These are phyloP conservation scores for Harpegnathos saltator DNA, from an alignment of 1,140 invertebrate species.

Conservation along the genomic window DNA sequence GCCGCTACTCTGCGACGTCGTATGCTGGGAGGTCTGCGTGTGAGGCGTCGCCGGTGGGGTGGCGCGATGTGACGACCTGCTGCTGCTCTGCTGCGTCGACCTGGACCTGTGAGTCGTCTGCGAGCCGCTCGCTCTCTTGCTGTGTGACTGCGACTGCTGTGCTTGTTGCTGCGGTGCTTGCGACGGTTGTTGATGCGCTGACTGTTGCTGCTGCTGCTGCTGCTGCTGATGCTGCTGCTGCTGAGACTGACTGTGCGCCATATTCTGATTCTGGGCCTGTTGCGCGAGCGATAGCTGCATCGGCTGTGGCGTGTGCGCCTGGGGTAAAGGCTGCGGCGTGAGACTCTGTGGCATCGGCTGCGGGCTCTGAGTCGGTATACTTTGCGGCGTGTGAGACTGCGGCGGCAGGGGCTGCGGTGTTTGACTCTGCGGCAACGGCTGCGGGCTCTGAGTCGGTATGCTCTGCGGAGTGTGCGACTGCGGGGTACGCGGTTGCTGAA, in stretches of 20 bases:
- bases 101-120: conserved; percentile 82
- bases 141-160: conserved; percentile 82
- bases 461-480: conserved; percentile 82
- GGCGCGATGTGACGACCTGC: conserved; percentile 78
- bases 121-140: conserved; percentile 81
- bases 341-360: conserved; percentile 83
- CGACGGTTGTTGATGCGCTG: conserved; percentile 80
- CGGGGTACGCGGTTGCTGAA: conserved; percentile 82
- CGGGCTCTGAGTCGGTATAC: conserved; percentile 79
- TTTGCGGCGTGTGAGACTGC: conserved; percentile 77
- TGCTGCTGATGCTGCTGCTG: conserved; percentile 80
- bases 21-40: conserved; percentile 76
- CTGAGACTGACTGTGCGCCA: conserved; percentile 83
- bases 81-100: conserved; percentile 79
- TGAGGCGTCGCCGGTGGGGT: conserved; percentile 80
- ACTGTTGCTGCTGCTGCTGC: conserved; percentile 81
- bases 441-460: conserved; percentile 82
- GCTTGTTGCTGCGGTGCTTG: conserved; percentile 80
- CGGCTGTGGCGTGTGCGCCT: conserved; percentile 83
- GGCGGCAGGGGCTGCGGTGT: conserved; percentile 79
- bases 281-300: conserved; percentile 78
- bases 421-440: conserved; percentile 81
- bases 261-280: conserved; percentile 79
- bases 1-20: conserved; percentile 60
- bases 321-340: conserved; percentile 86